Percentiles rank a stretch among this genome's conserved stretches.
Conservation (phyloP, 2,888 invertebrate species). For the Archaeoteleia sp. region DNA sequence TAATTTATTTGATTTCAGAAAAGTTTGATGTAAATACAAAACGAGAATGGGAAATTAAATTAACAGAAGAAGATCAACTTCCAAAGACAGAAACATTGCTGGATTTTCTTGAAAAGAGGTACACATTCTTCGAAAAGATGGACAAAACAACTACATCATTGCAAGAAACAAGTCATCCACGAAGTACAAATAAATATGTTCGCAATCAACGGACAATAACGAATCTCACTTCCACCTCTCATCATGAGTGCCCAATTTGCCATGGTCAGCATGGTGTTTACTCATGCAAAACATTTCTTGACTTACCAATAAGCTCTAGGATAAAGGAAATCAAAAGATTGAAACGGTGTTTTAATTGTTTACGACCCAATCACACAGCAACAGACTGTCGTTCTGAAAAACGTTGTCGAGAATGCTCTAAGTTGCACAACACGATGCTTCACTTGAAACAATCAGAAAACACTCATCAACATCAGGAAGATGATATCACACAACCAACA, state of each 20-base stretch:
- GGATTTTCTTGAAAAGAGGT: slow-evolving; percentile 17
- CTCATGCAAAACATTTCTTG: slow-evolving; percentile 18
- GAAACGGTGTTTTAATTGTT: slow-evolving; percentile 34
- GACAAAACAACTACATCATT: slow-evolving; percentile 12
- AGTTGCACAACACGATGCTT: slow-evolving; percentile 12
- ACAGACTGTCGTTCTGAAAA: neutral
- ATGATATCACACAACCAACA: neutral
- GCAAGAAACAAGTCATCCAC: neutral
- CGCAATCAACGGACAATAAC: too few species aligned
- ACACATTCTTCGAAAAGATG: slow-evolving; percentile 18
- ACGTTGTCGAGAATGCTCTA: slow-evolving; percentile 7
- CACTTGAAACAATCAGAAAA: slow-evolving; percentile 9
- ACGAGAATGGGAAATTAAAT: slow-evolving; percentile 52
- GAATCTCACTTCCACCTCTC: too few species aligned
- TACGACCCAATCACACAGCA: slow-evolving; percentile 7
- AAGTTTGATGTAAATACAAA: slow-evolving; percentile 55
- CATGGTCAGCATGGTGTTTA: neutral
- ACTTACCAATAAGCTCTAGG: slow-evolving; percentile 8
- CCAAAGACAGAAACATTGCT: slow-evolving; percentile 4
- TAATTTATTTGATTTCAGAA: slow-evolving; percentile 51
- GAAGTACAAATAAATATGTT: neutral
- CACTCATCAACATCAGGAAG: neutral
- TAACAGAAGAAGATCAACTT: neutral
- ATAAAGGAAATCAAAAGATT: slow-evolving; percentile 16
- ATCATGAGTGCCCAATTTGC: neutral